phyloP scores from a whole-genome alignment of 2,888 invertebrate species.

The Hesperia comma region DNA sequence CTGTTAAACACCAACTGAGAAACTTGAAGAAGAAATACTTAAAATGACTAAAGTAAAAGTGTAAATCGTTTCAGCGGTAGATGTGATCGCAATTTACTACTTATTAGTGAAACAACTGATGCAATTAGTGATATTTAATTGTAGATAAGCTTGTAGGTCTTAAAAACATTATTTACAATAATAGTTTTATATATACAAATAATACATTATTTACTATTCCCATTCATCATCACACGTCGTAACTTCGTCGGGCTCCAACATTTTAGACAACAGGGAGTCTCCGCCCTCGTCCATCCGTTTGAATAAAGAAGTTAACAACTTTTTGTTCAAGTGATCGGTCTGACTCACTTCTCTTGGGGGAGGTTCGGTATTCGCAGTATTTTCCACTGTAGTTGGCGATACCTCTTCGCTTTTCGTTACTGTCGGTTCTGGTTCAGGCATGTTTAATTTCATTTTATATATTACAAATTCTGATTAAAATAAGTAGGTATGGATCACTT shows the following conservation, averaged over 20 bases:
- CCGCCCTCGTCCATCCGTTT: constrained; percentile 82
- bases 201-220: constrained; percentile 46
- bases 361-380: constrained; percentile 55
- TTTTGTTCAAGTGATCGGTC: constrained; percentile 87
- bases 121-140: no score
- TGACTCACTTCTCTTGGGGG: constrained; percentile 82
- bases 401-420: constrained; percentile 36
- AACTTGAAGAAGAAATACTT: no score
- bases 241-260: constrained; percentile 64
- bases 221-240: constrained; percentile 65
- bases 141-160: no score
- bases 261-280: constrained; percentile 62
- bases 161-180: not conserved
- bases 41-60: no score
- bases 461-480: no score
- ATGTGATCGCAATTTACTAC: no score
- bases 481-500: no score
- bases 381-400: constrained; percentile 50
- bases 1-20: no score
- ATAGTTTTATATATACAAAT: not conserved
- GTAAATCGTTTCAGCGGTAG: no score
- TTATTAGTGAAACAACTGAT: no score
- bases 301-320: constrained; percentile 85
- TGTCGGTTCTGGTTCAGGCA: constrained; percentile 67
- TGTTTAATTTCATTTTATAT: constrained; percentile 42